A percentile compares a stretch with the other conserved stretches of the same genome.
Evolutionary conservation across 2,113 vertebrate species (phyloP).

Genomic region (Phaethornis superciliosus): DNA sequence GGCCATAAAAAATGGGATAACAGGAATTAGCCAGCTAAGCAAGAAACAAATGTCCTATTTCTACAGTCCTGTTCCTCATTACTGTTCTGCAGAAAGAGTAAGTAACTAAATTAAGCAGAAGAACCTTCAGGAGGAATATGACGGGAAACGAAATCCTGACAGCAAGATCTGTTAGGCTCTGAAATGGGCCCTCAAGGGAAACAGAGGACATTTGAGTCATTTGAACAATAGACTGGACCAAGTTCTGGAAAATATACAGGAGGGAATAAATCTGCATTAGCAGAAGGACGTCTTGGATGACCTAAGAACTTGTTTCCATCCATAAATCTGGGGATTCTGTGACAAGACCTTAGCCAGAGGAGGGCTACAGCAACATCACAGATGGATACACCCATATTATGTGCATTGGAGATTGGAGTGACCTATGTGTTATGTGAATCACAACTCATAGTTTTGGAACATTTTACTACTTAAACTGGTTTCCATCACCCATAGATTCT

Average conservation of each 20-base stretch:
- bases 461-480: background rate
- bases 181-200: slow-evolving; percentile 29
- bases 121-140: slow-evolving; percentile 39
- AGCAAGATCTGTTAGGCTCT: slow-evolving; percentile 3
- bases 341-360: background rate
- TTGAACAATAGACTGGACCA: slow-evolving; percentile 37
- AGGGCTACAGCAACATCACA: background rate
- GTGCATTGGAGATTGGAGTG: background rate
- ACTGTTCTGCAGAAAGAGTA: slow-evolving; percentile 1
- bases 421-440: background rate
- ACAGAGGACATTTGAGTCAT: background rate
- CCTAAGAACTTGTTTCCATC: slow-evolving; percentile 37
- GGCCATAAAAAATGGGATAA: background rate
- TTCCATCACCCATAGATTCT: background rate
- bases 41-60: background rate
- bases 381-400: background rate
- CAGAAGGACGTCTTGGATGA: background rate
- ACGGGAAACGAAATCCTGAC: background rate
- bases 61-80: slow-evolving; percentile 32
- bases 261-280: slow-evolving; percentile 48
- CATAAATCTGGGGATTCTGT: slow-evolving; percentile 10
- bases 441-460: background rate
- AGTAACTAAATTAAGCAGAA: slow-evolving; percentile 52
- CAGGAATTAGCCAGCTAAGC: background rate
- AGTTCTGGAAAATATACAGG: slow-evolving; percentile 33